These are phyloP conservation scores for Drosophila sturtevanti DNA, from an alignment of 1,140 invertebrate genomes.

Conservation along the genomic window DNA sequence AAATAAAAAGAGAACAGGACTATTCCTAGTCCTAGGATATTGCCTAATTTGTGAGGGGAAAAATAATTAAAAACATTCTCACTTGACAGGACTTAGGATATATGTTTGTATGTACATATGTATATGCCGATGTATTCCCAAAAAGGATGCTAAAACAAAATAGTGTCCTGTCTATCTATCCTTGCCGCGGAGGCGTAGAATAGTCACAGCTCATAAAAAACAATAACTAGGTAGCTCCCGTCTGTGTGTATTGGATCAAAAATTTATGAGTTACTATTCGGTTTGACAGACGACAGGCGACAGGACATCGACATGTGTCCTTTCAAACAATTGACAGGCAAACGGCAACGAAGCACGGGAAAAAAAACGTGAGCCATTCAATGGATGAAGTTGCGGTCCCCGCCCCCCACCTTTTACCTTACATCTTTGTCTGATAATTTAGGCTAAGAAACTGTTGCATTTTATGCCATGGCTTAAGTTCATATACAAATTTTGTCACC, in stretches of 20 bases:
- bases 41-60: conserved; percentile 35
- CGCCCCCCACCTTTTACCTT: neutral
- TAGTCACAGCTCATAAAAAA: conserved; percentile 76
- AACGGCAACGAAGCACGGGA: neutral
- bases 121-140: conserved; percentile 16
- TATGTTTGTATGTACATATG: too few relatives aligned
- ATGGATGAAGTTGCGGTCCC: neutral
- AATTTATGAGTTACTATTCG: conserved; percentile 62
- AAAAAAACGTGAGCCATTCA: neutral
- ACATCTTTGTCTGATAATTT: neutral
- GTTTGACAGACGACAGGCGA: conserved; percentile 34
- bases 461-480: conserved; percentile 69
- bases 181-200: conserved; percentile 33
- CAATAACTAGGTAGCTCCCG: conserved; percentile 54
- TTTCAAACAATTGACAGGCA: conserved; percentile 61
- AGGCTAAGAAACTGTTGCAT: conserved; percentile 44
- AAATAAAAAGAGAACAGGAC: neutral
- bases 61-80: conserved; percentile 48
- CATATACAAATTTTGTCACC: conserved; percentile 63
- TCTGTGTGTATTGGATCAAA: conserved; percentile 61
- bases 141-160: conserved; percentile 55
- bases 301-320: conserved; percentile 71
- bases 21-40: conserved; percentile 1
- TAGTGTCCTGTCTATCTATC: conserved; percentile 25
- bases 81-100: too few relatives aligned